Evolutionary conservation across 1,140 invertebrate genomes (phyloP).

Genomic region (Cotesia typhae): DNA sequence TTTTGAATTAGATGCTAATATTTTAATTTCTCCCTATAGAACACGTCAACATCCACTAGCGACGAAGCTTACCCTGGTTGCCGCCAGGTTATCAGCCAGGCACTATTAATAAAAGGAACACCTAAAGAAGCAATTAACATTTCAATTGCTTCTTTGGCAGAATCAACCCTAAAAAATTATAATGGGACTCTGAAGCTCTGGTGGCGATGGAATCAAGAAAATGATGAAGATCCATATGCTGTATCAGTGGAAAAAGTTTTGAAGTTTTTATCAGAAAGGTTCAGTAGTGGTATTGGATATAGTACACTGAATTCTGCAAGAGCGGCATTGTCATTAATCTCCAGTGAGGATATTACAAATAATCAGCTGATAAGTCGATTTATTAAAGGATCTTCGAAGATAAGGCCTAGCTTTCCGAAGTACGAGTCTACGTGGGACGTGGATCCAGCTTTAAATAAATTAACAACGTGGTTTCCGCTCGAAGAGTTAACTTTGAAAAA

Average conservation of each 20-base stretch:
- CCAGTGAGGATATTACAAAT: constrained; percentile 15
- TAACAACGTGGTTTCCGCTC: constrained; percentile 26
- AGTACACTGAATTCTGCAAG: constrained; percentile 31
- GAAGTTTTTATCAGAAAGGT: constrained; percentile 6
- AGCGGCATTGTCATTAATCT: constrained; percentile 34
- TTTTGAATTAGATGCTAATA: no score
- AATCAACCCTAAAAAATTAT: constrained; percentile 24
- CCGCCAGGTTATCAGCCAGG: constrained; percentile 35
- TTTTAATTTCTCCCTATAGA: no score
- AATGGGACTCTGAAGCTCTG: constrained; percentile 20
- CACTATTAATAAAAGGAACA: constrained; percentile 21
- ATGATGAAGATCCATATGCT: constrained; percentile 29
- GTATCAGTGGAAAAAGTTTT: constrained; percentile 9
- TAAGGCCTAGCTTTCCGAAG: constrained; percentile 39
- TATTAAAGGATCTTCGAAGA: constrained; percentile 41
- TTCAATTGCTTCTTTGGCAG: constrained; percentile 30
- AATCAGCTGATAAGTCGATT: constrained; percentile 39
- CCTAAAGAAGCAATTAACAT: constrained; percentile 24
- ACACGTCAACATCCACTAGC: constrained; percentile 24
- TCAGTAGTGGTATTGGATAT: constrained; percentile 26
- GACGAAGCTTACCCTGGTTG: constrained; percentile 28
- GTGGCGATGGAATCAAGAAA: background rate
- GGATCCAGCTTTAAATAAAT: constrained; percentile 34
- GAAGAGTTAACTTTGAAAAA: constrained; percentile 34
- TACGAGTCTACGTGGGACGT: constrained; percentile 46